Conservation (phyloP, 1,140 invertebrate genomes). For the Nephotettix cincticeps region DNA sequence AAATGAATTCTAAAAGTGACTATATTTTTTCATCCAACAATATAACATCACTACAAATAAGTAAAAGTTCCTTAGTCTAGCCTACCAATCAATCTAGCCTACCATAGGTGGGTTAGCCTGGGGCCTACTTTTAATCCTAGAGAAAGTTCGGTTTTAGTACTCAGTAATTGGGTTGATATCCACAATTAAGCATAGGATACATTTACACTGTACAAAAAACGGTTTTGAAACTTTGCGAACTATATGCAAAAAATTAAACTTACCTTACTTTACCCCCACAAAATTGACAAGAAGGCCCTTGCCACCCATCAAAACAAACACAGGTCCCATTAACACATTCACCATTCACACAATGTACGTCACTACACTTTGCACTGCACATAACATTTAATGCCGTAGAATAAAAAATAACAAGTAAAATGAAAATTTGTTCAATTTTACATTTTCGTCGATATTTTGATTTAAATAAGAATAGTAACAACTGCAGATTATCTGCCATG, state of each 20-base stretch:
- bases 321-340: conserved; percentile 82
- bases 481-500: conserved; percentile 76
- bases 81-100: too few species aligned
- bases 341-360: conserved; percentile 61
- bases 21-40: too few species aligned
- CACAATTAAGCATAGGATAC: too few species aligned
- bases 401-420: conserved; percentile 49
- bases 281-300: conserved; percentile 81
- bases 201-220: too few species aligned
- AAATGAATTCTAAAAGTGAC: too few species aligned
- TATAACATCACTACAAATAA: too few species aligned
- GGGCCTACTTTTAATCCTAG: too few species aligned
- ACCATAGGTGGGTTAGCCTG: too few species aligned
- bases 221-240: conserved; percentile 25
- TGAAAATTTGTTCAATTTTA: conserved; percentile 38
- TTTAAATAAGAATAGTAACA: conserved; percentile 82
- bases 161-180: too few species aligned
- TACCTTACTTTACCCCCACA: conserved; percentile 91
- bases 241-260: conserved; percentile 35
- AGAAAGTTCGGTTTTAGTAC: too few species aligned
- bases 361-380: conserved; percentile 47
- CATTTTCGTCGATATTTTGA: conserved; percentile 78
- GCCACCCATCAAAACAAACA: conserved; percentile 87
- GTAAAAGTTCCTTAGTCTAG: too few species aligned
- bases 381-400: conserved; percentile 52